Percentiles rank a stretch among this genome's conserved stretches.
These are phyloP conservation scores for Lepidiolamprologus cunningtoni DNA, from an alignment of 2,113 vertebrate genomes.

Conservation along the genomic window DNA sequence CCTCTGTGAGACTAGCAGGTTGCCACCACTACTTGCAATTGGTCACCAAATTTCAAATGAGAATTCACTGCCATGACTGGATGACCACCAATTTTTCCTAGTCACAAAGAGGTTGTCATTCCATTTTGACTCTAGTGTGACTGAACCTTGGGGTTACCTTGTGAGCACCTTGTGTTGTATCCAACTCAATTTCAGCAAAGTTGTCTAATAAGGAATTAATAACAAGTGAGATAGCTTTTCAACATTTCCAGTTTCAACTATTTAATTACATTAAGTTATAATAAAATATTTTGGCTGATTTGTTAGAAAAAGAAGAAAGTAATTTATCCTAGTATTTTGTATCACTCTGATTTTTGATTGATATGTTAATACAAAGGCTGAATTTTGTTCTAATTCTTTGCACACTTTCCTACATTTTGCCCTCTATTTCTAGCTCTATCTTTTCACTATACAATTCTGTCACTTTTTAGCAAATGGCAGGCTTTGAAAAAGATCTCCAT, in stretches of 20 bases:
- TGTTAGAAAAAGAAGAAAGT: neutral
- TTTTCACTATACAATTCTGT: neutral
- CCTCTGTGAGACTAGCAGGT: neutral
- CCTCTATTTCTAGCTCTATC: neutral
- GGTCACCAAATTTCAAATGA: neutral
- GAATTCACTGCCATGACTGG: neutral
- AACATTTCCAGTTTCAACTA: neutral
- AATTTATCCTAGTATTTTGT: neutral
- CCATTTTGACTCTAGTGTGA: neutral
- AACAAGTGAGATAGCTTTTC: neutral
- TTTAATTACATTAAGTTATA: neutral
- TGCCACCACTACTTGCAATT: neutral
- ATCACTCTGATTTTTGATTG: neutral
- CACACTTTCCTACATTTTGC: neutral
- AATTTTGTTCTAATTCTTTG: neutral
- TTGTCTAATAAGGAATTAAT: neutral
- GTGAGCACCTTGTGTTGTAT: neutral
- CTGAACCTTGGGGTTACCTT: neutral
- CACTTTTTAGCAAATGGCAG: neutral
- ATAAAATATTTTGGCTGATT: neutral
- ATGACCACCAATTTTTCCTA: neutral
- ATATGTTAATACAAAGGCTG: neutral
- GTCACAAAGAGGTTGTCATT: neutral
- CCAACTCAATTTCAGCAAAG: neutral
- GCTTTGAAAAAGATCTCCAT: neutral